Conservation (phyloP, 2,888 invertebrate species). For the Tetragonula carbonaria region DNA sequence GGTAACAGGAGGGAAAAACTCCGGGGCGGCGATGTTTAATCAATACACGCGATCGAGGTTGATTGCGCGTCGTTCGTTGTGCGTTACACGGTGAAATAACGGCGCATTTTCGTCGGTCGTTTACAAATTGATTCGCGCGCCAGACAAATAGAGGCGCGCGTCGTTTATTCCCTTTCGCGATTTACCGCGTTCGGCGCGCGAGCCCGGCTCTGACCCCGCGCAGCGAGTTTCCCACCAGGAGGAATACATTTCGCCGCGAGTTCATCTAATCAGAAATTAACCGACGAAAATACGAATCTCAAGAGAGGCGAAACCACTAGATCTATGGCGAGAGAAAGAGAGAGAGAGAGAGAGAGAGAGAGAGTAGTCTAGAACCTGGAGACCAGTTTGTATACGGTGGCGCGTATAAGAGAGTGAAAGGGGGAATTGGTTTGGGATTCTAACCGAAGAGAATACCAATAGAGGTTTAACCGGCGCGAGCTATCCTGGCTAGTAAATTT, state of each 20-base stretch:
- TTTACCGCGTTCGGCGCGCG: slow-evolving; percentile 9
- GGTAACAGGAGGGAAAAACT: slow-evolving; percentile 24
- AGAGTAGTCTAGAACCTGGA: slow-evolving; percentile 1
- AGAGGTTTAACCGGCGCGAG: slow-evolving; percentile 62
- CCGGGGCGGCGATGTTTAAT: slow-evolving; percentile 36
- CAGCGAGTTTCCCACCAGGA: neutral
- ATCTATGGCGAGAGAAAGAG: neutral
- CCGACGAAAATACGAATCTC: slow-evolving; percentile 26
- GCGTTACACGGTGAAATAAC: slow-evolving; percentile 17
- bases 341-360: neutral
- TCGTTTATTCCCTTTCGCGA: slow-evolving; percentile 45
- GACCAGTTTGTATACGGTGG: slow-evolving; percentile 3
- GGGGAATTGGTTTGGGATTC: slow-evolving; percentile 25
- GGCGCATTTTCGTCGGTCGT: slow-evolving; percentile 18
- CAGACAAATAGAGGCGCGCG: slow-evolving; percentile 28
- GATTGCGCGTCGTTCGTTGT: slow-evolving; percentile 19
- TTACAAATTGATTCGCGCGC: slow-evolving; percentile 44
- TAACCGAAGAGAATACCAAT: slow-evolving; percentile 73
- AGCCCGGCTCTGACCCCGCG: neutral
- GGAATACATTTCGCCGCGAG: slow-evolving; percentile 16
- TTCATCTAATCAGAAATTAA: slow-evolving; percentile 41
- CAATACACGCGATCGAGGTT: slow-evolving; percentile 26
- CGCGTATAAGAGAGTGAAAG: slow-evolving; percentile 1
- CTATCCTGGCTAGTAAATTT: slow-evolving; percentile 73
- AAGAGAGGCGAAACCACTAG: neutral